phyloP scores from a whole-genome alignment of 2,888 invertebrate genomes.

The Zygogramma bicolorata region DNA sequence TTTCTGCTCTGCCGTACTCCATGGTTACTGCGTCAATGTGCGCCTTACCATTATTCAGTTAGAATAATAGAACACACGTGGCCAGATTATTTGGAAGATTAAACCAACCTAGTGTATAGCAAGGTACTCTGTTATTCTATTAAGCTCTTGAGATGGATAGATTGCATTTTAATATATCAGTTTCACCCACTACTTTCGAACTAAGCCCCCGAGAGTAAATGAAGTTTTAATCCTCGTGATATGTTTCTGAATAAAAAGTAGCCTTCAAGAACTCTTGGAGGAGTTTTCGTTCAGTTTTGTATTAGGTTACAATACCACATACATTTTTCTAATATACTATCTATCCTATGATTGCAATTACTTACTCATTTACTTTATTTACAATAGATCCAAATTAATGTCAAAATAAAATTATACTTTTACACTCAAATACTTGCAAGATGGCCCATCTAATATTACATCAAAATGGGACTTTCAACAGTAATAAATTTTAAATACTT shows the following conservation, averaged over 20 bases:
- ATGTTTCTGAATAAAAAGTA: background rate
- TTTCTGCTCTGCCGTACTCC: no score
- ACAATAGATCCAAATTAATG: background rate
- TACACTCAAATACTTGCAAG: background rate
- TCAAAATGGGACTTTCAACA: background rate
- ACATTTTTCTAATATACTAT: background rate
- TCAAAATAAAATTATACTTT: background rate
- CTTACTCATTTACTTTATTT: background rate
- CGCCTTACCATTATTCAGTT: background rate
- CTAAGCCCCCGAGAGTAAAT: background rate
- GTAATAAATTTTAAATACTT: background rate
- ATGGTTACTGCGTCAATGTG: no score
- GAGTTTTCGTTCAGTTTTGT: background rate
- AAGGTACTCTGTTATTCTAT: conserved; percentile 28
- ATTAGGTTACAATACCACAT: background rate
- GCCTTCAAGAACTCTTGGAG: background rate
- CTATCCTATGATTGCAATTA: conserved; percentile 9
- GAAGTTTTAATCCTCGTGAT: background rate
- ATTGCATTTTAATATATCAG: conserved; percentile 32
- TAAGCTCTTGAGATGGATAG: conserved; percentile 43
- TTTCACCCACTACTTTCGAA: conserved; percentile 1
- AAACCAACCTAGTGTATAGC: conserved; percentile 11
- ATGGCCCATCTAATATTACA: background rate
- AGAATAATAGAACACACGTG: conserved; percentile 33
- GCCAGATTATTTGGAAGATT: conserved; percentile 29